Percentiles rank a stretch among this genome's conserved stretches.
phyloP scores from a whole-genome alignment of 92 coral and sea anemone species.

The Parazoanthus swiftii region DNA sequence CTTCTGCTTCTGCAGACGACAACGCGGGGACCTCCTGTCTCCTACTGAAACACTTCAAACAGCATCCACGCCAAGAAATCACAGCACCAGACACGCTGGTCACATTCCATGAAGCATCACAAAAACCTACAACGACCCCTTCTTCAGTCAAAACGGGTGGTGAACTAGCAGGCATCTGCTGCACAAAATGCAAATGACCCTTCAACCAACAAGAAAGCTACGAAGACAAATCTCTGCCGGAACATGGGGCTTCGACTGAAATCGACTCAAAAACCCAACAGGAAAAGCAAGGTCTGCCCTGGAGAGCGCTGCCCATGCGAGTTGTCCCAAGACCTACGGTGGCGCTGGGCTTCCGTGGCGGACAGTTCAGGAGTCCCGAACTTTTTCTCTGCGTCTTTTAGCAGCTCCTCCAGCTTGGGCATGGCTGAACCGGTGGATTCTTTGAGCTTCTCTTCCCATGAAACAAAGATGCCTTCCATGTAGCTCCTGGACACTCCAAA shows the following conservation, averaged over 20 bases:
- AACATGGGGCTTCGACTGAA: too few relatives aligned
- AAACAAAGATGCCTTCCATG: too few relatives aligned
- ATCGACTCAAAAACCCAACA: too few relatives aligned
- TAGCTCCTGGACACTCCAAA: too few relatives aligned
- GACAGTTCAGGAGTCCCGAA: conserved; percentile 2
- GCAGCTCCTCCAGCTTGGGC: conserved; percentile 2
- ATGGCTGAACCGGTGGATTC: neutral
- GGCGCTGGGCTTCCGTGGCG: conserved; percentile 3
- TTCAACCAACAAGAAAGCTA: too few relatives aligned
- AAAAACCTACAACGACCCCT: conserved; percentile 27
- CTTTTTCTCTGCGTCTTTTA: neutral
- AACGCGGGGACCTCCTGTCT: conserved; percentile 25
- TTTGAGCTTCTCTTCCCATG: neutral
- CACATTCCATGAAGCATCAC: conserved; percentile 34
- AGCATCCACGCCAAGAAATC: conserved; percentile 9
- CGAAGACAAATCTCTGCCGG: too few relatives aligned
- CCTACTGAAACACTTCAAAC: conserved; percentile 29
- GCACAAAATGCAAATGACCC: too few relatives aligned
- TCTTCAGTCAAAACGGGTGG: conserved; percentile 1
- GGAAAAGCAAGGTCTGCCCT: too few relatives aligned
- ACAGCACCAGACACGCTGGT: conserved; percentile 17
- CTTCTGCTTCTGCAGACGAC: conserved; percentile 34
- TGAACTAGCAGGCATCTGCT: conserved; percentile 13
- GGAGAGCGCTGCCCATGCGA: too few relatives aligned
- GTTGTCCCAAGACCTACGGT: conserved; percentile 7